Base-by-base conservation (phyloP, 2,797 vertebrate genomes). In the Micromesistius poutassou region DNA sequence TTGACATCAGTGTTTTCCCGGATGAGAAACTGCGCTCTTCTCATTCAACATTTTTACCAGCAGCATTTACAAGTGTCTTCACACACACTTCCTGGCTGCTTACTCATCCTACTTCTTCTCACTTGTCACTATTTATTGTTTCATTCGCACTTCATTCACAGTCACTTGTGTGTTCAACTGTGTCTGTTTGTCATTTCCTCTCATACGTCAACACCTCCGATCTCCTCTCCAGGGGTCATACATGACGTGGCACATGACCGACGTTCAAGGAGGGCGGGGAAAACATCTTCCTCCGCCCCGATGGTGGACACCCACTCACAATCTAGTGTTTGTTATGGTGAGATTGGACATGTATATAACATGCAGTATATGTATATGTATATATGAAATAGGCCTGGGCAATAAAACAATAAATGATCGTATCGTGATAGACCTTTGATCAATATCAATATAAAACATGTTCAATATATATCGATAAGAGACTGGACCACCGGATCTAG, bases 1-100 rank as follows among this genome's bases (percentile, higher is more conserved):
- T 91, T 92, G 90, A 91, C 87, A 85, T 87, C 79, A 90, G 90
- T 87, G 87, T 86, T 90, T 91, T 93, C 86, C 86, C 86, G 85
- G 85, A 89, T 79, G 30, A 83, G 79, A 77, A 83, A 72, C 42
- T 79, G 6, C 66, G 30, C 79, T 84, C 70, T 5, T 83, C 85
- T 83, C 86, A 80, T 84, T 89, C 80, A 90, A 87, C 84, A 86
- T 85, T 90, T 55, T 79, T 7, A 8, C 73, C 71, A 55, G 79
- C 70, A 78, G 55, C 55, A 76, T 73, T 80, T 73, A 76, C 74
- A 31, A 80, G 40, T 77, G 77, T 36, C 75, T 77, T 50, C 73
- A 4, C 72, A 4, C 72, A 30, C 35, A 76, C 75, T 33, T 22
- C 30, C 50, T n/a, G n/a, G n/a, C n/a, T 66, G 79, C 81, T 83